Evolutionary conservation across 2,888 invertebrate genomes (phyloP), one percentile per base, ranked within the genome.

Genomic region (Dendrolimus houi): DNA sequence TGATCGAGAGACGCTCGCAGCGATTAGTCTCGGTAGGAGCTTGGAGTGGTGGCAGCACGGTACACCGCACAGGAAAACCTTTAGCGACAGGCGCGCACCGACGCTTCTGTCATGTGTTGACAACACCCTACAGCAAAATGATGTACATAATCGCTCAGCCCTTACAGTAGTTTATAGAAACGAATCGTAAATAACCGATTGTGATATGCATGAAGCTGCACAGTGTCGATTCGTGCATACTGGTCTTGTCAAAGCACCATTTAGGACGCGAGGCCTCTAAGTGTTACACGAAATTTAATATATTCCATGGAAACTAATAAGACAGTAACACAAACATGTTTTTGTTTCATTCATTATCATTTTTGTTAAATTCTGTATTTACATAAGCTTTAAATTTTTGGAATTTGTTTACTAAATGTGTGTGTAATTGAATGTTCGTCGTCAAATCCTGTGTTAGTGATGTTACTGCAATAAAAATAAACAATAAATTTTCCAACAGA

Each of bases 61-160:
- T 74, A 76, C 79, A 74, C 79, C 78, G 79, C 84, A 76, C 74
- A 70, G 79, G 81, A 89, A 86, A 80, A 78, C 89, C 89, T 89
- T 86, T 76, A 77, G 81, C 80, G 83, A 88, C 89, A 84, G 89
- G 89, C 87, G 82, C 81, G 76, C 84, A 81, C 76, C 69, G 81
- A 80, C 77, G 85, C 85, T 85, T 87, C 77, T 74, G 78, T 79
- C 78, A 74, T 80, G 81, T 81, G 78, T 77, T 72, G 75, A 77
- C 72, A 72, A 75, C 79, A 75, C 74, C 70, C 61, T 70, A 71
- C 79, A 75, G 70, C 77, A 71, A 82, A 81, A 84, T 79, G 76
- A 73, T 89, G 88, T 89, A 88, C 82, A 89, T 88, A 84, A 74
- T 74, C 73, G 82, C 85, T 79, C 77, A 69, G 81, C 83, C 81